These are phyloP conservation scores for Conger conger DNA, from an alignment of 2,113 vertebrate genomes.

Conservation along the genomic window DNA sequence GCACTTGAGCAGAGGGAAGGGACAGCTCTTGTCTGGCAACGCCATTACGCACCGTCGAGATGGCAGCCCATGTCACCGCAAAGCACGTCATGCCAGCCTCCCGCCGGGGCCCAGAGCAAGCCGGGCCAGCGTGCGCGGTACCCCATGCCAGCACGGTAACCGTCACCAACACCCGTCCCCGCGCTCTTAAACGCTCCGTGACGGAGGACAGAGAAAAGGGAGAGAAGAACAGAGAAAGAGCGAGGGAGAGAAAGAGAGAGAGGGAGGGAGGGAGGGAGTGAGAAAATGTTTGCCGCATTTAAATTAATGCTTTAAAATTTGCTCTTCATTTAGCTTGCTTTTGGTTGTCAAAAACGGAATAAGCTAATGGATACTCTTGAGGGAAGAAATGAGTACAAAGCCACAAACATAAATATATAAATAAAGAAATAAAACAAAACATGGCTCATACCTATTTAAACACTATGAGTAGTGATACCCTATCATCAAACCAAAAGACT, in stretches of 20 bases:
- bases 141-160: constrained; percentile 58
- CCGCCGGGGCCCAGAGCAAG: constrained; percentile 52
- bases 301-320: not conserved
- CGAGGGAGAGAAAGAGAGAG: not conserved
- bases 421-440: not conserved
- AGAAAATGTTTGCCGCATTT: constrained; percentile 19
- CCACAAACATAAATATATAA: no score
- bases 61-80: constrained; percentile 71
- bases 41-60: constrained; percentile 60
- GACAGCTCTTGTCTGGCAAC: constrained; percentile 69
- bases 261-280: constrained; percentile 36
- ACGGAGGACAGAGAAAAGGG: not conserved
- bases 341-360: not conserved
- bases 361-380: not conserved
- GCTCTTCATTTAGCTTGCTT: not conserved
- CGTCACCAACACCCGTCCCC: constrained; percentile 44
- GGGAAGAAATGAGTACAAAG: no score
- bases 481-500: no score
- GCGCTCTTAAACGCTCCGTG: constrained; percentile 1
- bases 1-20: constrained; percentile 62
- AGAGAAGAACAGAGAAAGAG: not conserved
- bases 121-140: constrained; percentile 42
- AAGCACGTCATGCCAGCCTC: constrained; percentile 62
- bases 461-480: not conserved
- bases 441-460: not conserved